Evolutionary conservation across 2,113 vertebrate species (phyloP).

Genomic region (Corythaeola cristata): DNA sequence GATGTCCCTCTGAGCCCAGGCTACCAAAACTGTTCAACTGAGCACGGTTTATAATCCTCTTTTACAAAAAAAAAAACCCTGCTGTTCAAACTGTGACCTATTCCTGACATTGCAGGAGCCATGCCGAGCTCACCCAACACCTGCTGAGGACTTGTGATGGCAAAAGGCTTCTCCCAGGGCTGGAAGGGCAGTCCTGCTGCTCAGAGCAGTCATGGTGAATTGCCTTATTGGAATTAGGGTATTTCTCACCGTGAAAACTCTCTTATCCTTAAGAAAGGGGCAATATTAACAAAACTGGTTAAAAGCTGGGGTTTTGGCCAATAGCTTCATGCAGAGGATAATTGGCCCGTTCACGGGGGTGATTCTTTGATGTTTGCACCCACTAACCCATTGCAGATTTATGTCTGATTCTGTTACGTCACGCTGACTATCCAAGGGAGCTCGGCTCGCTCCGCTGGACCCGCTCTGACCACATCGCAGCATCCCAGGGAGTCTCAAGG

Average conservation of each 20-base stretch:
- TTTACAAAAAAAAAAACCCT: background rate
- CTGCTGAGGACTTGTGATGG: background rate
- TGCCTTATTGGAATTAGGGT: background rate
- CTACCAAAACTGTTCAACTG: background rate
- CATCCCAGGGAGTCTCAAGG: accelerated
- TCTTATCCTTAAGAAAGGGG: background rate
- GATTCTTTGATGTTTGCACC: background rate
- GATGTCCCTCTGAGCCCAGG: background rate
- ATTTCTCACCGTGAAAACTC: background rate
- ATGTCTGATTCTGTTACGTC: background rate
- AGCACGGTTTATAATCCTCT: background rate
- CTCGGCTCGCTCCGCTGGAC: background rate
- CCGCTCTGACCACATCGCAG: background rate
- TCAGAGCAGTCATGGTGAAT: background rate
- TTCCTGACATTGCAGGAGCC: background rate
- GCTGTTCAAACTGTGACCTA: background rate
- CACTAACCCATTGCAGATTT: background rate
- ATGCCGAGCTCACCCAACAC: background rate
- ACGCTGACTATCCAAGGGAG: background rate
- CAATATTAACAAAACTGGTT: background rate
- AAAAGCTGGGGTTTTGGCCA: background rate
- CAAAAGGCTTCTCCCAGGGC: background rate
- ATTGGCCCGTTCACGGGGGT: accelerated
- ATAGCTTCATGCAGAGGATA: background rate
- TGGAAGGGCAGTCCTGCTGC: background rate